Evolutionary conservation across 2,797 vertebrate species (phyloP).

Genomic region (Eremophila alpestris): DNA sequence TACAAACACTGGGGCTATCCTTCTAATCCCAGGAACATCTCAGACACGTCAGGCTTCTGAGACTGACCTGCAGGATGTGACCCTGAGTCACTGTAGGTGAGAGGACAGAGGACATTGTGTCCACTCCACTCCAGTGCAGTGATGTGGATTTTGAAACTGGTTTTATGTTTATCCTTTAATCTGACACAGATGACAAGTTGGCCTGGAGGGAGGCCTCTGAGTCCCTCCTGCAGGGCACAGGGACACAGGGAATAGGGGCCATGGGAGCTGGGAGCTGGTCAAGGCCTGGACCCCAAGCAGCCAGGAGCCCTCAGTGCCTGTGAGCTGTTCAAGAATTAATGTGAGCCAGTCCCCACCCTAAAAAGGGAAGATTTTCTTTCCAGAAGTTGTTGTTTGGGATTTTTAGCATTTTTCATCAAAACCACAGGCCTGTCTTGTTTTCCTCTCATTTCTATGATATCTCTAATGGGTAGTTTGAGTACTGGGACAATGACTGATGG

Average conservation of each 20-base stretch:
- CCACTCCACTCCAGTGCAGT: neutral
- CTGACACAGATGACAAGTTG: rapidly evolving
- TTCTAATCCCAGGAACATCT: neutral
- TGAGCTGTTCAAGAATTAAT: neutral
- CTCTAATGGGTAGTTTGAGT: neutral
- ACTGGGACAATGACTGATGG: neutral
- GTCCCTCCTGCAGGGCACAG: neutral
- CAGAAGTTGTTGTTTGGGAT: neutral
- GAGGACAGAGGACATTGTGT: rapidly evolving
- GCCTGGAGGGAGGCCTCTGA: neutral
- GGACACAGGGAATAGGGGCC: neutral
- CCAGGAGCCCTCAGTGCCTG: neutral
- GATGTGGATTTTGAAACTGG: neutral
- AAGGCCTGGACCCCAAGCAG: rapidly evolving
- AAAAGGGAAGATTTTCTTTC: neutral
- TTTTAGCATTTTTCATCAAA: neutral
- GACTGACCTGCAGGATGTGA: neutral
- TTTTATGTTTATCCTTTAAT: neutral
- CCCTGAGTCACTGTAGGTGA: neutral
- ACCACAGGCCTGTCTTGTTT: neutral
- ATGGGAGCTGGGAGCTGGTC: neutral
- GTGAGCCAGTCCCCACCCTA: neutral
- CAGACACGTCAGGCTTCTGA: neutral
- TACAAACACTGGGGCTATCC: neutral
- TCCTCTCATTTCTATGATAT: neutral